phyloP scores from a whole-genome alignment of 2,888 invertebrate species.

The Pyrochroa serraticornis region DNA sequence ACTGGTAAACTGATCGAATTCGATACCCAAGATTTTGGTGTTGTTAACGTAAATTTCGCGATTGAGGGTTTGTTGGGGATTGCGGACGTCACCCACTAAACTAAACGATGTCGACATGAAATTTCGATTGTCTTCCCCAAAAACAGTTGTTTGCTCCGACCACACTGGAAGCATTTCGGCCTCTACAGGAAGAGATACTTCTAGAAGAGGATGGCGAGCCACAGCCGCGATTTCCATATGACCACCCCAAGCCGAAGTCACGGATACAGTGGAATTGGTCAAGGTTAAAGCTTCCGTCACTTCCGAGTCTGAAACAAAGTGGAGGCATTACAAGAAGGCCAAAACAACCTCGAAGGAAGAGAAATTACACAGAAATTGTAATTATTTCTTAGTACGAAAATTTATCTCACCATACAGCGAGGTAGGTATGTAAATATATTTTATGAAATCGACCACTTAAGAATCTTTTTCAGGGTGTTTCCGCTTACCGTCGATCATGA shows the following conservation, averaged over 20 bases:
- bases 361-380: too few relatives aligned
- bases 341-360: too few relatives aligned
- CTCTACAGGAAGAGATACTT: slow-evolving; percentile 84
- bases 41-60: slow-evolving; percentile 85
- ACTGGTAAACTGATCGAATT: slow-evolving; percentile 90
- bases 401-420: too few relatives aligned
- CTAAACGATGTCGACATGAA: slow-evolving; percentile 81
- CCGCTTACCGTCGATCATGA: slow-evolving; percentile 61
- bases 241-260: slow-evolving; percentile 77
- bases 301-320: slow-evolving; percentile 64
- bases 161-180: slow-evolving; percentile 90
- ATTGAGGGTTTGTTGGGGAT: slow-evolving; percentile 82
- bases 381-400: too few relatives aligned
- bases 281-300: slow-evolving; percentile 77
- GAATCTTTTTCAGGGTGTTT: too few relatives aligned
- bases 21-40: slow-evolving; percentile 85
- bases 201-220: slow-evolving; percentile 80
- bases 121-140: slow-evolving; percentile 72
- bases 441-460: too few relatives aligned
- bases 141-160: slow-evolving; percentile 80
- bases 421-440: too few relatives aligned
- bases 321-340: too few relatives aligned
- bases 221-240: slow-evolving; percentile 77
- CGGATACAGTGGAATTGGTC: slow-evolving; percentile 79
- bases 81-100: slow-evolving; percentile 83